These are phyloP conservation scores for Cryptoprocta ferox DNA, from an alignment of 2,797 vertebrate genomes.

Conservation along the genomic window DNA sequence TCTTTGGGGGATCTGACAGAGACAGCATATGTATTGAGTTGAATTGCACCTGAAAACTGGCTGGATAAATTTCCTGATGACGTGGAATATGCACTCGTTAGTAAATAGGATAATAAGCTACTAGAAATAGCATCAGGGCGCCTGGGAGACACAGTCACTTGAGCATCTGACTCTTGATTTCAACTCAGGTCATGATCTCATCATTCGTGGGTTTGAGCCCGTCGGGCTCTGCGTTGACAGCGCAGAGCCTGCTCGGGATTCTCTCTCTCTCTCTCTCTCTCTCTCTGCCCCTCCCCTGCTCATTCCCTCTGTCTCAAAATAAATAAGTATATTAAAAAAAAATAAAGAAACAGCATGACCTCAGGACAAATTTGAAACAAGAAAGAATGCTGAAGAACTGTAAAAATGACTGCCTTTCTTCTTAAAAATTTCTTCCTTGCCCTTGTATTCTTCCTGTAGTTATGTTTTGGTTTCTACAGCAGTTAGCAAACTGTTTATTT, in stretches of 20 bases:
- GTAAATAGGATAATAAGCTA: neutral
- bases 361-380: neutral
- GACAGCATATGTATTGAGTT: neutral
- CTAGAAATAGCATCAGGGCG: neutral
- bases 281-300: too few relatives aligned
- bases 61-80: neutral
- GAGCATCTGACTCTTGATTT: too few relatives aligned
- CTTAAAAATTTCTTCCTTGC: neutral
- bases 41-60: neutral
- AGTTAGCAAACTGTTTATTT: slow-evolving; percentile 51
- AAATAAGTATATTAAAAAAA: too few relatives aligned
- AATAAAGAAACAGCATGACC: neutral
- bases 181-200: too few relatives aligned
- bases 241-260: too few relatives aligned
- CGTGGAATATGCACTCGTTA: neutral
- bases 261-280: too few relatives aligned
- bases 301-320: too few relatives aligned
- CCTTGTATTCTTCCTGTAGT: neutral
- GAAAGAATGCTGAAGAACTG: neutral
- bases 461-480: neutral
- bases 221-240: too few relatives aligned
- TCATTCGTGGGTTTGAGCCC: too few relatives aligned
- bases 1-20: neutral
- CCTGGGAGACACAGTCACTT: too few relatives aligned
- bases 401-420: neutral